Evolutionary conservation across 2,888 invertebrate genomes (phyloP), one percentile per base, ranked within the genome.

Genomic region (Phyllotreta striolata): DNA sequence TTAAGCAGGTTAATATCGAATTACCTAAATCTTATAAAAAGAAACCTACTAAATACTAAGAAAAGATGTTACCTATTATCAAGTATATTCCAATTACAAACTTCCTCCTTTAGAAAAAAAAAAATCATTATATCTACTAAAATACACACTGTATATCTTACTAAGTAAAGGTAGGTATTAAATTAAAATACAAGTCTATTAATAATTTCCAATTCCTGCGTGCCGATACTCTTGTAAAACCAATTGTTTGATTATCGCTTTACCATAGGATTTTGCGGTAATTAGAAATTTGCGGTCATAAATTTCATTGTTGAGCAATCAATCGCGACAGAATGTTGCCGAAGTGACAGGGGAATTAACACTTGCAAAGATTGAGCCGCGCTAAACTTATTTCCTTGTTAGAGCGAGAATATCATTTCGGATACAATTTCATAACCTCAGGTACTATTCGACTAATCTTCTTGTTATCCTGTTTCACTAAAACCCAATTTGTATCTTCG

Each of bases 291-390:
- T 14, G 49, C 37, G 49, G 49, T 49, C 49, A 49, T 49, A 49
- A 56, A 62, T 66, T 57, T 55, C 55, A 40, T 54, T 60, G 66
- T 55, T 49, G 47, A 56, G 60, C 56, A 51, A 63, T 61, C 66
- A 63, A 66, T 66, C 43, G 56, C 55, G 58, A 61, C 57, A 63
- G 56, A 60, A 61, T 59, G 66, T 62, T 62, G 47, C 54, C 60
- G 37, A 43, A 59, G 47, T 55, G 51, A 55, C 56, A 59, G 51
- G 24, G 55, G 55, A 59, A 55, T 62, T 63, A 63, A 52, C 64
- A 55, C 52, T 55, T 58, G 41, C 59, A 59, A 55, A 64, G 63
- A 59, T 55, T 59, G 55, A 55, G 54, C 57, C 37, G 10, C 35
- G 54, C 52, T 55, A 64, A 64, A 64, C 64, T 64, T 61, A 34